Evolutionary conservation across 2,888 invertebrate species (phyloP), one percentile per base, ranked within the genome.

Genomic region (Brenthis daphne): DNA sequence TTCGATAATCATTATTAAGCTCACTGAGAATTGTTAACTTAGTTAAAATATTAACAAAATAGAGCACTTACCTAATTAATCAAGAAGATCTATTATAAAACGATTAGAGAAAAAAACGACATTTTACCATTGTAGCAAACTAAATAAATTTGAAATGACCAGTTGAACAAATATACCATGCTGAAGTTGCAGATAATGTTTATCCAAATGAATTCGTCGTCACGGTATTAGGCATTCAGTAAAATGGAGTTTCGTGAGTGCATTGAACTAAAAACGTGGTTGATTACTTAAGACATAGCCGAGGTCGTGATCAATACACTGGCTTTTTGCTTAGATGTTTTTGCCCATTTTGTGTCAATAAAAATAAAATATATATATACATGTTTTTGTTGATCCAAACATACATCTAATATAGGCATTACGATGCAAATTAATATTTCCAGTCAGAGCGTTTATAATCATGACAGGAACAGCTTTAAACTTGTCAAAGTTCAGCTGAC

Each of bases 231-330:
- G 82, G 82, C 83, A 85, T 86, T 83, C 83, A 85, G 85, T 82
- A 85, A 88, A 87, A 86, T 86, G 84, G 84, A 82, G 80, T 86
- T 85, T 84, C 87, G 85, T 86, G 89, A 88, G 92, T 89, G 89
- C 91, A 88, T 87, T 90, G 91, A 91, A 92, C 92, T 85, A 89
- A 86, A 88, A 87, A 87, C 90, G 91, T 90, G 90, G 86, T 81
- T 84, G 85, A 88, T 89, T 89, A 88, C 88, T 89, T 88, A 87
- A 83, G 86, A 87, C 85, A 82, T 81, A 84, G 82, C 77, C 77
- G 75, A 79, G 81, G 81, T 86, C 89, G 88, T 88, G 89, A 87
- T 84, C 82, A 78, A 83, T 78, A 80, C 79, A 78, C 77, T 48
- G 57, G 48, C 65, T 74, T 75, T 74, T 73, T 69, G 74, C 71